phyloP scores from a whole-genome alignment of 2,113 vertebrate species.

The Pleuronectes platessa region DNA sequence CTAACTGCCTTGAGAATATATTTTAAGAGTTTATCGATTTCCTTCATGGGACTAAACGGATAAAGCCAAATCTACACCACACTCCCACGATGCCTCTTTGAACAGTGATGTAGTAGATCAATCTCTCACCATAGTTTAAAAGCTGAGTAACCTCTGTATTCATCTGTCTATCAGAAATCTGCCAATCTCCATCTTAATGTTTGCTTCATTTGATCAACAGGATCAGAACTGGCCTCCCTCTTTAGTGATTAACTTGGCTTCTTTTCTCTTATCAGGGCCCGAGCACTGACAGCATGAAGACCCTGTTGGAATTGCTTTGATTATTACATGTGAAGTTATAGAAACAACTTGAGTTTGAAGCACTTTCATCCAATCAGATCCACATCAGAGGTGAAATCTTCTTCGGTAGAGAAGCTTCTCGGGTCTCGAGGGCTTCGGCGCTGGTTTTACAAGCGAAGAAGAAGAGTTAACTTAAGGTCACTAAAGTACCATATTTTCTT shows the following conservation, averaged over 20 bases:
- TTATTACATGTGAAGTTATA: slow-evolving; percentile 24
- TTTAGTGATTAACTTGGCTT: slow-evolving; percentile 14
- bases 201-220: slow-evolving; percentile 36
- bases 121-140: slow-evolving; percentile 2
- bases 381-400: slow-evolving; percentile 6
- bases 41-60: not conserved
- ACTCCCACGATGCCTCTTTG: not conserved
- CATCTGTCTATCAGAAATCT: slow-evolving; percentile 15
- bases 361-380: slow-evolving; percentile 27
- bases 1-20: slow-evolving; percentile 4
- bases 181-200: slow-evolving; percentile 43
- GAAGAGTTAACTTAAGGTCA: slow-evolving; percentile 41
- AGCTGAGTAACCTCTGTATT: not conserved
- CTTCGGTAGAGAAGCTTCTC: not conserved
- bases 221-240: not conserved
- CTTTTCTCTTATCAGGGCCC: not conserved
- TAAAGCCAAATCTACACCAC: not conserved
- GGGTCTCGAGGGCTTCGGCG: slow-evolving; percentile 14
- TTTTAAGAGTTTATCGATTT: slow-evolving; percentile 32
- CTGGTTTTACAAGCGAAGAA: slow-evolving; percentile 28
- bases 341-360: slow-evolving; percentile 27
- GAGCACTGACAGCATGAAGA: too few relatives aligned
- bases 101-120: not conserved
- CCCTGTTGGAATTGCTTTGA: too few relatives aligned
- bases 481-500: slow-evolving; percentile 35